These are phyloP conservation scores for Malurus alboscapulatus DNA, from an alignment of 2,113 vertebrate genomes.

Conservation along the genomic window DNA sequence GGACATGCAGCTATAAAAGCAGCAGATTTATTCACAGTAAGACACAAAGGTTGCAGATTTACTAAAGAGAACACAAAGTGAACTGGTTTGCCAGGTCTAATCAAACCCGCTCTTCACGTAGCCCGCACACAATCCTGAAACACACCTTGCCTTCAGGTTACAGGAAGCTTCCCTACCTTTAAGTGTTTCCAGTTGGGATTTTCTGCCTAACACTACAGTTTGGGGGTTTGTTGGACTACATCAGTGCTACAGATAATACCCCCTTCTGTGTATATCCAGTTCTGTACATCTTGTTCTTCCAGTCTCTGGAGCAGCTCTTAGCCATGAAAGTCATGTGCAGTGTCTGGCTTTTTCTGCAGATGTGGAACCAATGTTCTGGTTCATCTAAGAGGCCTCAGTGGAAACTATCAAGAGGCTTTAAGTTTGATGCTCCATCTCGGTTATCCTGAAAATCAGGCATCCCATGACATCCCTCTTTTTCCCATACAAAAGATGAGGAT, in stretches of 20 bases:
- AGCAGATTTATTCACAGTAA: not conserved
- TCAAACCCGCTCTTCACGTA: not conserved
- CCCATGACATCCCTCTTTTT: not conserved
- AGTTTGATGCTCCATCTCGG: not conserved
- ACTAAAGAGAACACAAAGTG: not conserved
- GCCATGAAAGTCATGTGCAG: not conserved
- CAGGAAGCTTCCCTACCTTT: not conserved
- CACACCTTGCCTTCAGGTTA: not conserved
- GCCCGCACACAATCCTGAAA: not conserved
- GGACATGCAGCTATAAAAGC: not conserved
- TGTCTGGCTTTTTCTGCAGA: not conserved
- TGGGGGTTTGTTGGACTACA: not conserved
- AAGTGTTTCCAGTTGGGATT: not conserved
- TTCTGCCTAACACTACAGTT: not conserved
- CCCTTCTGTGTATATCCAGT: not conserved
- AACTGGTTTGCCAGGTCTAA: slow-evolving; percentile 7
- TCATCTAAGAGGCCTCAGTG: not conserved
- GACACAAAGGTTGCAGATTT: not conserved
- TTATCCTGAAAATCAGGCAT: not conserved
- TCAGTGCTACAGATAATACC: not conserved
- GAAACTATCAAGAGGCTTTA: not conserved
- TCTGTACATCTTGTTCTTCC: not conserved
- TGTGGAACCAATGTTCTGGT: not conserved
- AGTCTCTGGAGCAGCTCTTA: not conserved
- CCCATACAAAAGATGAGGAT: not conserved